A percentile compares a stretch with the other conserved stretches of the same genome.
phyloP scores from a whole-genome alignment of 2,797 vertebrate genomes.

The Podarcis lilfordi region DNA sequence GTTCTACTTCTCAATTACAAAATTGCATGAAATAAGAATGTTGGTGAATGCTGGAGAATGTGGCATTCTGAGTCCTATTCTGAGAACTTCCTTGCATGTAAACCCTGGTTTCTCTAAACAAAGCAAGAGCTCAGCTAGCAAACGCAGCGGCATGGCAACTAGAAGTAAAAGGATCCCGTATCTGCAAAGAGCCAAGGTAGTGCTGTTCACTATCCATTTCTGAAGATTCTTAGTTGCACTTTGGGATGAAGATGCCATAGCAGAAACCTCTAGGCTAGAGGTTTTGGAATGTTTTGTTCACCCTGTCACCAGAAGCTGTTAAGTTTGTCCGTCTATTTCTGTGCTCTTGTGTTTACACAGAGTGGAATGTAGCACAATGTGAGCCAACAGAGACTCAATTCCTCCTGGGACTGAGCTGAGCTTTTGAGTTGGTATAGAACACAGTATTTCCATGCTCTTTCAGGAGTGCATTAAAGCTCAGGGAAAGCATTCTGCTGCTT shows the following conservation, averaged over 20 bases:
- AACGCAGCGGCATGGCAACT: not conserved
- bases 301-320: not conserved
- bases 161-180: not conserved
- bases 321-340: not conserved
- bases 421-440: conserved; percentile 3
- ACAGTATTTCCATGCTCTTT: conserved; percentile 7
- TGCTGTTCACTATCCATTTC: not conserved
- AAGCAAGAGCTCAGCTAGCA: not conserved
- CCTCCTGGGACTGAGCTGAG: conserved; percentile 11
- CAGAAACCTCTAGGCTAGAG: not conserved
- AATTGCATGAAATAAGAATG: not conserved
- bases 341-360: not conserved
- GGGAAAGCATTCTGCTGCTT: not conserved
- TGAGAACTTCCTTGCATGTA: not conserved
- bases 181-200: not conserved
- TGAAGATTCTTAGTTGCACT: not conserved
- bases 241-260: not conserved
- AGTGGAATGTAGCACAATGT: conserved; percentile 10
- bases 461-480: conserved; percentile 5
- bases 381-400: not conserved
- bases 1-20: not conserved
- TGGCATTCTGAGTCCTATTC: not conserved
- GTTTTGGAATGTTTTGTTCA: conserved; percentile 2
- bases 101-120: not conserved
- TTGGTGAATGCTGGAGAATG: not conserved